phyloP scores from a whole-genome alignment of 2,797 vertebrate genomes.

The Lutjanus campechanus region DNA sequence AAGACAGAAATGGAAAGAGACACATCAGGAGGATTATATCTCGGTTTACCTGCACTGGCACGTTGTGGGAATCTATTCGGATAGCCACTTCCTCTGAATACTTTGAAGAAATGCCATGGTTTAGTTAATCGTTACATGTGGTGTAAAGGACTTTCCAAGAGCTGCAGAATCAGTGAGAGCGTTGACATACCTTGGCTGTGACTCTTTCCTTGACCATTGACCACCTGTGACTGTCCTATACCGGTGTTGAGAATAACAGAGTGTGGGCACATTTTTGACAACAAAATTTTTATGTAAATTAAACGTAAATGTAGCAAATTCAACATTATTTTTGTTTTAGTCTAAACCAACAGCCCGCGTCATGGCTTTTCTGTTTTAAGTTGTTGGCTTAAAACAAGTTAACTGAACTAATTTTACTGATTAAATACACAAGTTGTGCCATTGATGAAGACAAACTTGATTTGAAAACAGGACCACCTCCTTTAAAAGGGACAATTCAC shows the following conservation, averaged over 20 bases:
- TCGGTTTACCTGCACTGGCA: slow-evolving; percentile 87
- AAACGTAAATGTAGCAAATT: slow-evolving; percentile 2
- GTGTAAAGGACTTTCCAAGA: slow-evolving; percentile 35
- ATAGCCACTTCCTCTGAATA: slow-evolving; percentile 86
- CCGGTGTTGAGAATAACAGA: slow-evolving; percentile 75
- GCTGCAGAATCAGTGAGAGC: slow-evolving; percentile 30
- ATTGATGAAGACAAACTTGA: slow-evolving; percentile 43
- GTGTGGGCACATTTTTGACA: slow-evolving; percentile 59
- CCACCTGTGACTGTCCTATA: slow-evolving; percentile 87
- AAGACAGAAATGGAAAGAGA: slow-evolving; percentile 11
- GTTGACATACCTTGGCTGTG: slow-evolving; percentile 87
- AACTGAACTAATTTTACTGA: neutral
- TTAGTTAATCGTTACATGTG: slow-evolving; percentile 61
- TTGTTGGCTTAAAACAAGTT: slow-evolving; percentile 33
- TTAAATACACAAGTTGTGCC: slow-evolving; percentile 43
- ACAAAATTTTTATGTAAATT: neutral
- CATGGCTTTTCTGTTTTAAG: slow-evolving; percentile 13
- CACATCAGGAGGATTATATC: slow-evolving; percentile 36
- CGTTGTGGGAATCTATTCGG: slow-evolving; percentile 83
- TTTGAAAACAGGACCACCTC: slow-evolving; percentile 11
- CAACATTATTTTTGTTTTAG: slow-evolving; percentile 6
- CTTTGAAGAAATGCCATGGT: slow-evolving; percentile 87
- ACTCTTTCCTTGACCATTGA: slow-evolving; percentile 83
- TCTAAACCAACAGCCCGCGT: neutral
- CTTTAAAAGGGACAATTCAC: no score